These are phyloP conservation scores for Fabriciana adippe DNA, from an alignment of 2,888 invertebrate species.

Conservation along the genomic window DNA sequence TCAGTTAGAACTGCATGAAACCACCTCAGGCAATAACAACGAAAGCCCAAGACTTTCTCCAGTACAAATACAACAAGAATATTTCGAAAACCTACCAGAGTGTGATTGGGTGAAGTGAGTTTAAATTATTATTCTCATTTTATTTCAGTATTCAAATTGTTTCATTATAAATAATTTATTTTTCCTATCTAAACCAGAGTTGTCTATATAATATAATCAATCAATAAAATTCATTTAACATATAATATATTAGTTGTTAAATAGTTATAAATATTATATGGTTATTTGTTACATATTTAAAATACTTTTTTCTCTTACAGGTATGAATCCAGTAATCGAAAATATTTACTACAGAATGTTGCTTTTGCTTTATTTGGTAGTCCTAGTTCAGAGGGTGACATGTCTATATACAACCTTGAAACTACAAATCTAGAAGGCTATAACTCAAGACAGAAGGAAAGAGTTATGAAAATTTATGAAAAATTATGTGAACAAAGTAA, in stretches of 20 bases:
- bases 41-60: slow-evolving; percentile 51
- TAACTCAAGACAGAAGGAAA: slow-evolving; percentile 64
- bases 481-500: slow-evolving; percentile 75
- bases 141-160: no score
- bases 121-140: slow-evolving; percentile 8
- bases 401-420: slow-evolving; percentile 46
- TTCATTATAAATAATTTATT: no score
- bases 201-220: no score
- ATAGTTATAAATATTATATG: not conserved
- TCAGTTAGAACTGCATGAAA: slow-evolving; percentile 26
- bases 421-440: slow-evolving; percentile 68
- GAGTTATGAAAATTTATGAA: slow-evolving; percentile 68
- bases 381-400: slow-evolving; percentile 70
- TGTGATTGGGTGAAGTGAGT: slow-evolving; percentile 80
- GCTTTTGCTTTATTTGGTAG: slow-evolving; percentile 81
- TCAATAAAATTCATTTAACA: no score
- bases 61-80: slow-evolving; percentile 79
- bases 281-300: not conserved
- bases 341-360: slow-evolving; percentile 78
- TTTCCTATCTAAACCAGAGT: no score
- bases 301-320: slow-evolving; percentile 55
- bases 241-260: no score
- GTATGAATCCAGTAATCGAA: slow-evolving; percentile 76
- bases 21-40: slow-evolving; percentile 11
- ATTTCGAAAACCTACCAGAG: slow-evolving; percentile 81